A percentile compares a stretch with the other conserved stretches of the same genome.
phyloP scores from a whole-genome alignment of 2,797 vertebrate genomes.

The Pangasius macronema region DNA sequence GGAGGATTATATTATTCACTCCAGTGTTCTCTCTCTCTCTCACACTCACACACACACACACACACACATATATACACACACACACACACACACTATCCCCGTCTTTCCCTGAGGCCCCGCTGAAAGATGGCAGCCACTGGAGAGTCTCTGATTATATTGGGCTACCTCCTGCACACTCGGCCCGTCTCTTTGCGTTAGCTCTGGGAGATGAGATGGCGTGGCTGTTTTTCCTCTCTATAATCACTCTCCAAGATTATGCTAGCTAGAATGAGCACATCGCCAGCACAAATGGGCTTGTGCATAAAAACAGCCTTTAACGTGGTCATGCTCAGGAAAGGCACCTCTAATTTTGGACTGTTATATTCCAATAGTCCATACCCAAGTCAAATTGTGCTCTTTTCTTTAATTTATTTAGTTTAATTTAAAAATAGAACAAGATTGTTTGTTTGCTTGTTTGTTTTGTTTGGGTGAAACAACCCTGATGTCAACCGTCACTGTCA shows the following conservation, averaged over 20 bases:
- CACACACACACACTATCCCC: background rate
- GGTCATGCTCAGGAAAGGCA: background rate
- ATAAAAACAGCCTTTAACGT: background rate
- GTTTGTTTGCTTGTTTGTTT: background rate
- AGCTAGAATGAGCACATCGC: slow-evolving; percentile 6
- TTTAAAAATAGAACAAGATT: background rate
- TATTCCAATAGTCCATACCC: background rate
- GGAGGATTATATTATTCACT: slow-evolving; percentile 53
- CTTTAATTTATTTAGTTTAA: background rate
- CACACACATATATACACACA: slow-evolving; percentile 26
- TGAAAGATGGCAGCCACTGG: slow-evolving; percentile 75
- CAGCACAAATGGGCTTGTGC: slow-evolving; percentile 6
- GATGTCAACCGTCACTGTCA: background rate
- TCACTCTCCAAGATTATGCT: slow-evolving; percentile 71
- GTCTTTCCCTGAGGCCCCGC: slow-evolving; percentile 53
- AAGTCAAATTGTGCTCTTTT: background rate
- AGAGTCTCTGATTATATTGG: slow-evolving; percentile 78
- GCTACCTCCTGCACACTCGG: slow-evolving; percentile 68
- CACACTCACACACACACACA: slow-evolving; percentile 3
- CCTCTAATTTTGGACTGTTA: too few relatives aligned
- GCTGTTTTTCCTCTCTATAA: slow-evolving; percentile 67
- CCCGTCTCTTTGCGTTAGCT: slow-evolving; percentile 75
- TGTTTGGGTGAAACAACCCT: too few relatives aligned
- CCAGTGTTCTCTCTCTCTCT: slow-evolving; percentile 4
- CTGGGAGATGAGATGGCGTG: slow-evolving; percentile 72